Evolutionary conservation across 2,888 invertebrate species (phyloP).

Genomic region (Drosophila meridiana): DNA sequence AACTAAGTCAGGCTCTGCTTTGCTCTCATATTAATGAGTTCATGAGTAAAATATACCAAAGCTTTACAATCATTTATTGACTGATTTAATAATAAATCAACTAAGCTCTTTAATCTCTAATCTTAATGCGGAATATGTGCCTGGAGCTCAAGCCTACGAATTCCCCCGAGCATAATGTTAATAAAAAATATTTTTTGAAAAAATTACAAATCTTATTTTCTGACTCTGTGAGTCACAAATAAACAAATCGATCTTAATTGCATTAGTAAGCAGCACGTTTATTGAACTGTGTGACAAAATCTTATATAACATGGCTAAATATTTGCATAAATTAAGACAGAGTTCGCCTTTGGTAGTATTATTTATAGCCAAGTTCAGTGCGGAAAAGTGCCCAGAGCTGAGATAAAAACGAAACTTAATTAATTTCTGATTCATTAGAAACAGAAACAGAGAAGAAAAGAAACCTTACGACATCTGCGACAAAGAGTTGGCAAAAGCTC

Average conservation of each 20-base stretch:
- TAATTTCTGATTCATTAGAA: not conserved
- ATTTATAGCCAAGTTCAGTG: slow-evolving; percentile 12
- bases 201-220: not conserved
- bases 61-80: not conserved
- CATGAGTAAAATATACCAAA: not conserved
- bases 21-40: not conserved
- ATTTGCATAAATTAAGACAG: slow-evolving; percentile 39
- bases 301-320: slow-evolving; percentile 25
- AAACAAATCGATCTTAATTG: not conserved
- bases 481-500: slow-evolving; percentile 21
- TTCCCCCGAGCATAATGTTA: not conserved
- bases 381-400: slow-evolving; percentile 13
- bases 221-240: not conserved
- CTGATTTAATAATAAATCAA: not conserved
- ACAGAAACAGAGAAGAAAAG: slow-evolving; percentile 10
- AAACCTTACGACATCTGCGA: slow-evolving; percentile 24
- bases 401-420: slow-evolving; percentile 8
- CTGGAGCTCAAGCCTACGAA: not conserved
- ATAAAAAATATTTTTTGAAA: not conserved
- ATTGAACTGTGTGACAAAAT: not conserved
- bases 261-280: not conserved
- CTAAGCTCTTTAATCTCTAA: not conserved
- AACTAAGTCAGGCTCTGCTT: not conserved
- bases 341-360: not conserved
- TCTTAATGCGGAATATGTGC: not conserved